Evolutionary conservation across 2,888 invertebrate species (phyloP), one percentile per base, ranked within the genome.

Genomic region (Tenthredo mesomela): DNA sequence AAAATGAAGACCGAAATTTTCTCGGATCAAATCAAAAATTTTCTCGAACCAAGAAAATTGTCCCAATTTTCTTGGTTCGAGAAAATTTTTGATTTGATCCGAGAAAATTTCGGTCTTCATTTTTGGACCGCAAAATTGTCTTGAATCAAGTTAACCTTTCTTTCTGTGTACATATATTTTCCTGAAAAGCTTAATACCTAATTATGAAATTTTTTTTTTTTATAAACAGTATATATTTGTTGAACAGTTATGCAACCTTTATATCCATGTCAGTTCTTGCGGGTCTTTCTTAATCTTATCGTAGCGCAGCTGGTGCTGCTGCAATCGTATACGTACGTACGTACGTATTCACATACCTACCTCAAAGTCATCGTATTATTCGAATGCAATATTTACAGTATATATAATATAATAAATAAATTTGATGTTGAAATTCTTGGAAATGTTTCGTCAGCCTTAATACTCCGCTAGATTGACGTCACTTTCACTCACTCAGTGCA

Each of bases 401-500:
- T 43, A 37, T 50, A 18, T 50, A 18, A 21, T 1, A 37, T 43
- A 37, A 73, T 37, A 7, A 37, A 37, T 73, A 73, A 73, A 70
- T 47, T 40, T 15, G 47, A 50, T 82, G 82, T 82, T 47, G 82
- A 82, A 67, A 82, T 82, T 70, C 67, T 67, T 47, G 25, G 47
- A 82, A 73, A 67, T 12, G 61, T 82, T 82, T 82, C 82, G 82
- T 82, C 82, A 82, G 67, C 67, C 82, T 15, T 67, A 37, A 65
- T 7, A 18, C 21, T 47, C 5, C 40, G 33, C 80, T 18, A n/a
- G 29, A 18, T 82, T 70, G 70, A 82, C 82, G 82, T 82, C 82
- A 67, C 82, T 82, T 82, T 70, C 67, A 70, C 43, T 70, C 67
- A 50, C 21, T 70, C 67, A 50, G 15, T 61, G 80, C 80, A 80